Evolutionary conservation across 2,888 invertebrate genomes (phyloP), one percentile per base, ranked within the genome.

Genomic region (Panopea generosa): DNA sequence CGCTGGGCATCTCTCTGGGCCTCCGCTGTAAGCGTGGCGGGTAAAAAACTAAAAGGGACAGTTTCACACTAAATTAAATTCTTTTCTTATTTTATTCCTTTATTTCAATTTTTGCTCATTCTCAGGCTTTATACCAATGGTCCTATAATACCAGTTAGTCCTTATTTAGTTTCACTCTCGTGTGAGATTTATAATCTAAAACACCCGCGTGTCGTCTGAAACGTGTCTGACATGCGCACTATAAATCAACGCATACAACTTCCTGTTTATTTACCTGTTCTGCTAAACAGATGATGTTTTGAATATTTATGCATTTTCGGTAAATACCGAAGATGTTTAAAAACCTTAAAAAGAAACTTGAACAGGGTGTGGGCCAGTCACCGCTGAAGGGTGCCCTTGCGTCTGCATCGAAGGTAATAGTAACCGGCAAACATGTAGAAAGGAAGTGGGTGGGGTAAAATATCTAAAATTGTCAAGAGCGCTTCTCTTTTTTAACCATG

Each of bases 281-380:
- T 26, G 7, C 3, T 16, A 52, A 52, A 14, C 14, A 18, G 53
- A 22, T 27, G 27, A 52, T 52, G 24, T 6, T 14, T 22, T 18
- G 45, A 45, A 16, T 45, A 45, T 4, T 22, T 55, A 24, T 26
- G 33, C 45, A 52, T 3, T 16, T 22, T 20, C 26, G 14, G 24
- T 16, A 27, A 40, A 29, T 38, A 0, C 20, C 20, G 18, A 55
- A 24, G 4, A 90, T 90, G 90, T 90, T 90, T 66, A 87, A 87
- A 70, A 89, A 86, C 68, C 74, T 90, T 43, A 88, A 86, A 73
- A 89, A 87, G 79, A 88, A 85, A 63, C 73, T 90, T 43, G 88
- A 90, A 66, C 89, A 90, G 71, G 88, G 87, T 18, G 90, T 90
- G 26, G 85, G 85, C 43, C 87, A 88, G 60, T 84, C 86, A 24